Evolutionary conservation across 1,140 invertebrate species (phyloP).

Genomic region (Drosophila albomicans): DNA sequence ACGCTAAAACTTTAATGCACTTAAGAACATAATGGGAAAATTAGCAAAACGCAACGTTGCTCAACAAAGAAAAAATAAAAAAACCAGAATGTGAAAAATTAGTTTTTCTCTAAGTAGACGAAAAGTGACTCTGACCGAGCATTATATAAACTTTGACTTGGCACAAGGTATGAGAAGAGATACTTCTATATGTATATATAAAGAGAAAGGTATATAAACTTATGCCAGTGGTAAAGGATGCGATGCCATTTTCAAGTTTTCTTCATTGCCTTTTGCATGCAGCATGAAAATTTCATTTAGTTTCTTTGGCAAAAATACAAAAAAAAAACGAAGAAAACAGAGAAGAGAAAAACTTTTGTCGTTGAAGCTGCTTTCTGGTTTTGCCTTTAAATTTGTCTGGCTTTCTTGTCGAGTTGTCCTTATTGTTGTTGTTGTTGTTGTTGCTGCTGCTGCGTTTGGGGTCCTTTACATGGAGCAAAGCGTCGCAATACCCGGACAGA

Average conservation of each 20-base stretch:
- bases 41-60: constrained; percentile 3
- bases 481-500: constrained; percentile 64
- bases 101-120: not conserved
- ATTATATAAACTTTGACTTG: constrained; percentile 23
- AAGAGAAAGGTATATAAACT: constrained; percentile 5
- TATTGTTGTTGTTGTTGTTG: constrained; percentile 2
- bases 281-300: constrained; percentile 60
- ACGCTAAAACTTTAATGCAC: constrained; percentile 7
- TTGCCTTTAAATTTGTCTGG: constrained; percentile 80
- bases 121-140: not conserved
- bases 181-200: constrained; percentile 8
- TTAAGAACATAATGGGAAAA: not conserved
- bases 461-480: constrained; percentile 51
- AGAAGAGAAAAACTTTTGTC: constrained; percentile 40
- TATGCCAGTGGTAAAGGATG: constrained; percentile 19
- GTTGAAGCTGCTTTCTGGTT: constrained; percentile 40
- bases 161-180: not conserved
- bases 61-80: too few species aligned
- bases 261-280: constrained; percentile 19
- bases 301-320: constrained; percentile 44
- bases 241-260: constrained; percentile 19
- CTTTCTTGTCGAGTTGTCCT: constrained; percentile 30
- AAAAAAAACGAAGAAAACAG: not conserved
- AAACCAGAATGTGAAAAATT: not conserved
- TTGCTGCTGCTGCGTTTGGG: constrained; percentile 34